Percentiles rank a stretch among this genome's conserved stretches.
These are phyloP conservation scores for Phaetusa simplex DNA, from an alignment of 2,113 vertebrate genomes.

Conservation along the genomic window DNA sequence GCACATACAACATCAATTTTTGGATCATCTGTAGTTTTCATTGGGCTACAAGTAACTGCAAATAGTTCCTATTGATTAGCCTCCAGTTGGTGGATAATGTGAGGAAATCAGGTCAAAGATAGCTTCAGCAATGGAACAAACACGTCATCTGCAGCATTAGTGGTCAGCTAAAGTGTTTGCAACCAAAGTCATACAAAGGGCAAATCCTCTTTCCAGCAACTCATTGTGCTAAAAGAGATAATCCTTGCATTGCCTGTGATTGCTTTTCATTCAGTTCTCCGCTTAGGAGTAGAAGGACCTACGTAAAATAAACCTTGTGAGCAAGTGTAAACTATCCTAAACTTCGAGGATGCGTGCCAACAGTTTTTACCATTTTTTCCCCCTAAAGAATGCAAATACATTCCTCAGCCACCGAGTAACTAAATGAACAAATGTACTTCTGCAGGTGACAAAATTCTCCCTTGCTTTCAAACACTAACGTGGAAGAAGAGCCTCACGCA, in stretches of 20 bases:
- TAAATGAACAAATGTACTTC: not conserved
- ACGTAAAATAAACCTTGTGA: not conserved
- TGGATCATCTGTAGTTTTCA: not conserved
- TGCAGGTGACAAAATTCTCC: not conserved
- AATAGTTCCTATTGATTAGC: constrained; percentile 6
- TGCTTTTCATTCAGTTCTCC: not conserved
- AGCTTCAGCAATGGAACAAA: constrained; percentile 53
- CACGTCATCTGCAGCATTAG: not conserved
- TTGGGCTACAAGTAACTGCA: not conserved
- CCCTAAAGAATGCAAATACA: not conserved
- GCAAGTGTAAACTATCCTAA: not conserved
- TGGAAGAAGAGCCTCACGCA: accelerated
- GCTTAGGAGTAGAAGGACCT: not conserved
- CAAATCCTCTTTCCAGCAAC: not conserved
- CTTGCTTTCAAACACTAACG: not conserved
- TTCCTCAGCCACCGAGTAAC: not conserved
- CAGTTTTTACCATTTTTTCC: not conserved
- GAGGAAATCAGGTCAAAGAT: constrained; percentile 40
- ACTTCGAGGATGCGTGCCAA: not conserved
- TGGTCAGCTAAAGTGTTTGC: not conserved
- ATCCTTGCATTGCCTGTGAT: not conserved
- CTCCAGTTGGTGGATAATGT: not conserved
- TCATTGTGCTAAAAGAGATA: not conserved
- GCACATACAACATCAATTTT: not conserved
- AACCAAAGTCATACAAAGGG: constrained; percentile 14